These are phyloP conservation scores for Isurus oxyrinchus DNA, from an alignment of 2,113 vertebrate genomes.

Conservation along the genomic window DNA sequence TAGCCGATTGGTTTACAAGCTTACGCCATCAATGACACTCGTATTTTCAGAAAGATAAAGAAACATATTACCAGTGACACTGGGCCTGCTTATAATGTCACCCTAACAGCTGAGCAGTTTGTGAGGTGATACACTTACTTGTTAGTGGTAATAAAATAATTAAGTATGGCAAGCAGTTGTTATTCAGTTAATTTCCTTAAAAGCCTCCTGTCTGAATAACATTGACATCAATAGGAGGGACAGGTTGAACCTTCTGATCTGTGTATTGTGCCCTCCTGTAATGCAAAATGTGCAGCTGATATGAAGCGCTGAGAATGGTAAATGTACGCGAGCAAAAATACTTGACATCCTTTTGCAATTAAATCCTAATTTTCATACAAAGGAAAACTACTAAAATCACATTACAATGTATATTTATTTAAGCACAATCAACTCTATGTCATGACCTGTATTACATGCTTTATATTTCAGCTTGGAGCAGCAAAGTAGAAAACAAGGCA, in stretches of 20 bases:
- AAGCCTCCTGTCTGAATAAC: conserved; percentile 21
- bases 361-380: not conserved
- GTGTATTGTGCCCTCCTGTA: not conserved
- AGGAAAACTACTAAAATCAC: not conserved
- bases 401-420: not conserved
- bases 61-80: not conserved
- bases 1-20: not conserved
- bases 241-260: not conserved
- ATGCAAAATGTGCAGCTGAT: not conserved
- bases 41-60: not conserved
- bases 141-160: not conserved
- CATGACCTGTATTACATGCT: not conserved
- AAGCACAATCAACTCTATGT: not conserved
- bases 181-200: conserved; percentile 27
- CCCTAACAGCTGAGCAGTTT: not conserved
- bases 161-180: not conserved
- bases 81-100: not conserved
- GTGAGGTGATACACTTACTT: not conserved
- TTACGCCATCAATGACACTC: not conserved
- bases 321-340: not conserved
- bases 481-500: not conserved
- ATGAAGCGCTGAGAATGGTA: not conserved
- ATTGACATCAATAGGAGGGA: not conserved
- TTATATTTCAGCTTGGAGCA: not conserved
- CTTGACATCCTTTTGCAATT: not conserved